Evolutionary conservation across 2,113 vertebrate species (phyloP).

Genomic region (Monopterus albus): DNA sequence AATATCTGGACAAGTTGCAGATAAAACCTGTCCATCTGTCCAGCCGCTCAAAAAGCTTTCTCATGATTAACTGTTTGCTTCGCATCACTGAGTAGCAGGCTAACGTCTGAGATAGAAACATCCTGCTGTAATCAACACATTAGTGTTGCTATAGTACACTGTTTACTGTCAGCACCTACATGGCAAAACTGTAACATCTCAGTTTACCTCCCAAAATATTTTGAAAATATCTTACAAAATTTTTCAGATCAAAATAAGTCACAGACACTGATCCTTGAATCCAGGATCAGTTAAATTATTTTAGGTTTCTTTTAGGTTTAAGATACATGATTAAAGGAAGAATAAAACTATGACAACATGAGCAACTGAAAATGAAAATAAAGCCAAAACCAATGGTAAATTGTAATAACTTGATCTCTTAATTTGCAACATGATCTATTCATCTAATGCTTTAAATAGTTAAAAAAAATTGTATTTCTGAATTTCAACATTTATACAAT

Average conservation of each 20-base stretch:
- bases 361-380: no score
- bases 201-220: no score
- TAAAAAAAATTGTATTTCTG: no score
- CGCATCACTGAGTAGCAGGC: background rate
- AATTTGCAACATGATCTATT: no score
- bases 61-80: conserved; percentile 40
- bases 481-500: no score
- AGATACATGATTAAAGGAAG: no score
- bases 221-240: background rate
- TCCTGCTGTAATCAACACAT: background rate
- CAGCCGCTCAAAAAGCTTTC: conserved; percentile 21
- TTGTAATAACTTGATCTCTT: no score
- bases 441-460: no score
- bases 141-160: background rate
- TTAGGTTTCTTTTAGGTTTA: background rate
- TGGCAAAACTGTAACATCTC: no score
- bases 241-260: background rate
- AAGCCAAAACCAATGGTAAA: no score
- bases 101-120: background rate
- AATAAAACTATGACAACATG: no score
- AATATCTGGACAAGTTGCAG: conserved; percentile 47
- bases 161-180: conserved; percentile 1
- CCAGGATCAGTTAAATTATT: background rate
- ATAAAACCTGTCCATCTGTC: conserved; percentile 49
- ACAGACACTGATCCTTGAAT: background rate